Evolutionary conservation across 1,140 invertebrate genomes (phyloP).

Genomic region (Bombus affinis): DNA sequence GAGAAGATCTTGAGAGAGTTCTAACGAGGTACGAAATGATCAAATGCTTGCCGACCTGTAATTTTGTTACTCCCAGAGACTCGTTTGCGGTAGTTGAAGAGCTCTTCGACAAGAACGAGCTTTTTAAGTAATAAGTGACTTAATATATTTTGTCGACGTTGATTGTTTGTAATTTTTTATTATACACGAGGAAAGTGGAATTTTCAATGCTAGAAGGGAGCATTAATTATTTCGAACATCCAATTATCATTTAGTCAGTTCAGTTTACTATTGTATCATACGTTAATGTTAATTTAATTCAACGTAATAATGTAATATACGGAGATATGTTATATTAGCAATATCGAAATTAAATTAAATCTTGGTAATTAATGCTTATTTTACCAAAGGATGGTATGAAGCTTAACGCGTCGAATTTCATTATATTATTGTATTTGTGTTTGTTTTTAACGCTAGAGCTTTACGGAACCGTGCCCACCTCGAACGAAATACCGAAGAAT

Average conservation of each 20-base stretch:
- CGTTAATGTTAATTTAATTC: neutral
- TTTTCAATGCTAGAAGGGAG: too few relatives aligned
- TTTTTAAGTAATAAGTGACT: neutral
- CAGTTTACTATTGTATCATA: neutral
- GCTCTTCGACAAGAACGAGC: too few relatives aligned
- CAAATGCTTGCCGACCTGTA: neutral
- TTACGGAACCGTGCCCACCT: neutral
- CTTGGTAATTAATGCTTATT: neutral
- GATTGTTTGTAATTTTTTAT: neutral
- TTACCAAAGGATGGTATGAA: too few relatives aligned
- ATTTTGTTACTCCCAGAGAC: neutral
- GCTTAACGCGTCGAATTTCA: neutral
- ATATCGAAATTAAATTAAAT: neutral
- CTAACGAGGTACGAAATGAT: conserved; percentile 1
- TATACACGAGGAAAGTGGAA: neutral
- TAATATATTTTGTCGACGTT: neutral
- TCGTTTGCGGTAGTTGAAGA: neutral
- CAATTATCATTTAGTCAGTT: neutral
- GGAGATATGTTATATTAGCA: neutral
- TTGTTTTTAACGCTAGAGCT: neutral
- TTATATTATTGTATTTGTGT: neutral
- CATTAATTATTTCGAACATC: neutral
- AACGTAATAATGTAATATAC: neutral
- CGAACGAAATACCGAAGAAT: neutral
- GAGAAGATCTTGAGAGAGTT: neutral